Evolutionary conservation across 1,140 invertebrate genomes (phyloP), one percentile per base, ranked within the genome.

Genomic region (Orius insidiosus): DNA sequence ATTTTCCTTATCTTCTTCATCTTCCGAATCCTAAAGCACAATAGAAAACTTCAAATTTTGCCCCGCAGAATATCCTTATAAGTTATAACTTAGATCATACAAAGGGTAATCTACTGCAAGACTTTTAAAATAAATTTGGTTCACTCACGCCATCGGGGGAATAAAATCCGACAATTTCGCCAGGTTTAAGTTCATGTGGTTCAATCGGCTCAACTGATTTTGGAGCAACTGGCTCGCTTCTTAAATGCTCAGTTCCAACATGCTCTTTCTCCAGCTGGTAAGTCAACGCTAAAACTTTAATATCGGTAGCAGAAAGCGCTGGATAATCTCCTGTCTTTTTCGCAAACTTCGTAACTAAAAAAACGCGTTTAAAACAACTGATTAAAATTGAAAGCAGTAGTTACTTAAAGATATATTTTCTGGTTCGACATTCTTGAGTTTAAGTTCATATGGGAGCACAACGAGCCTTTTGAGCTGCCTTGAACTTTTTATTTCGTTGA

Each of bases 251-350:
- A 16, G 60, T 72, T 13, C 87, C 88, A 39, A 82, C 67, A 56
- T 76, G 66, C 67, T 94, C 80, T 57, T 84, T 83, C 57, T 97
- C 87, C 19, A 97, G 60, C 57, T 92, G 80, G 68, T 94, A 94
- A 6, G 88, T 80, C 3, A 98, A 63, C 0, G 93, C 92, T 54
- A 98, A 78, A 0, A 98, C 75, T 70, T 89, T 88, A 9, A 98
- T 76, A 68, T 98, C 94, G 10, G 83, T 84, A 5, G 81, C 76
- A 5, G 94, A 98, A 3, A 98, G 66, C 58, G 78, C 85, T 1
- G 70, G 69, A 62, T 90, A 98, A 63, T 98, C 95, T 18, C 95
- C 95, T 49, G 93, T 98, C 66, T 93, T 94, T 59, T 96, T 97
- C 0, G 92, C 70, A 66, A 95, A 97, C 47, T 96, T 86, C 8